phyloP scores from a whole-genome alignment of 2,113 vertebrate species.

The Carassius auratus region DNA sequence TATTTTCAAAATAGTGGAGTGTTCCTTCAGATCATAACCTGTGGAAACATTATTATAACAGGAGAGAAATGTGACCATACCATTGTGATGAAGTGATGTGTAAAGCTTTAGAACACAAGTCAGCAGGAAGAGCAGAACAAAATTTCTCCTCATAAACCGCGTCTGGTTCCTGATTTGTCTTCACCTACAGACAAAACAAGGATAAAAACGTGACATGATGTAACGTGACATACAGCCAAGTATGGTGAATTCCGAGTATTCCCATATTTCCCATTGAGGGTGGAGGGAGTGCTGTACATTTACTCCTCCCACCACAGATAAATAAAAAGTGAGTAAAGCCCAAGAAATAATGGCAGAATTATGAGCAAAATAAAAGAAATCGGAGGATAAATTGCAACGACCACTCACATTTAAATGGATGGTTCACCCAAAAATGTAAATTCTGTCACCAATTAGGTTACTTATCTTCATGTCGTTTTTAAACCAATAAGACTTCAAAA shows the following conservation, averaged over 20 bases:
- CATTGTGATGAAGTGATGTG: background rate
- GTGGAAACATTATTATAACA: background rate
- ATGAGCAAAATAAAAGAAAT: background rate
- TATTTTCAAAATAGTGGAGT: too few relatives aligned
- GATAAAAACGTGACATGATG: background rate
- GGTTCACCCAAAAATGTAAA: too few relatives aligned
- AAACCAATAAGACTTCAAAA: background rate
- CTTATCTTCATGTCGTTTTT: too few relatives aligned
- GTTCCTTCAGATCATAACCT: background rate
- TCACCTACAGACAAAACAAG: background rate
- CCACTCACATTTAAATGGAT: background rate
- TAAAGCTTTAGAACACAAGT: conserved; percentile 4
- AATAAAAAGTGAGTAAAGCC: background rate
- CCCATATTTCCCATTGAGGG: too few relatives aligned
- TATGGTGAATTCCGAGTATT: too few relatives aligned
- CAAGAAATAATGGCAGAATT: background rate
- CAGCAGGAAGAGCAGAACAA: background rate
- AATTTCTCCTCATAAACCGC: background rate
- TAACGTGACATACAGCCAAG: too few relatives aligned
- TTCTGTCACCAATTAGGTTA: too few relatives aligned
- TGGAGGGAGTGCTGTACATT: too few relatives aligned
- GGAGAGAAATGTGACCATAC: background rate
- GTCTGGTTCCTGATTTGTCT: background rate
- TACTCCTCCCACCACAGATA: background rate
- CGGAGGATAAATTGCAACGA: background rate